Evolutionary conservation across 30 jellyfish, hydroid and myxozoan genomes (phyloP).

Genomic region (Aurelia sp.): DNA sequence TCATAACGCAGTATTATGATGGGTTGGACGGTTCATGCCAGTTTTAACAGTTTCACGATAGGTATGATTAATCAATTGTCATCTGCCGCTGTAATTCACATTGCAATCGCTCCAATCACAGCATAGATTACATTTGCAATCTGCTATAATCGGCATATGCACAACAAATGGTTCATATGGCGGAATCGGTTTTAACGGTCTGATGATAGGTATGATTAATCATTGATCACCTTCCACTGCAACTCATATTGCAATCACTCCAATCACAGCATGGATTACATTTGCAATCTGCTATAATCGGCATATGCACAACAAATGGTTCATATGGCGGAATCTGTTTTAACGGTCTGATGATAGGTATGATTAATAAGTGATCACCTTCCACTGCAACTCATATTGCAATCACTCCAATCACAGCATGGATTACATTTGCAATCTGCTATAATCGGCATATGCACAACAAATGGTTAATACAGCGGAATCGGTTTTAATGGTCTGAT

Average conservation of each 20-base stretch:
- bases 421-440: conserved; percentile 30
- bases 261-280: too few relatives aligned
- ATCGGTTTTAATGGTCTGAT: conserved; percentile 38
- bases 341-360: conserved; percentile 3
- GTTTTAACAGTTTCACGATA: conserved; percentile 25
- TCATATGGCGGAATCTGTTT: too few relatives aligned
- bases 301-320: too few relatives aligned
- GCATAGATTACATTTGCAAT: conserved; percentile 19
- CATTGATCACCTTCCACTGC: too few relatives aligned
- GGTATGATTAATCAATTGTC: neutral
- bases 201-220: neutral
- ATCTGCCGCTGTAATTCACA: conserved; percentile 20
- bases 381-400: conserved; percentile 27
- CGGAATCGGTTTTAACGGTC: conserved; percentile 47
- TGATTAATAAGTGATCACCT: neutral
- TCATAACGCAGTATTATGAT: conserved; percentile 55
- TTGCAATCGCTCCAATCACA: conserved; percentile 28
- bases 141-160: conserved; percentile 7
- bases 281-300: too few relatives aligned
- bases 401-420: conserved; percentile 21
- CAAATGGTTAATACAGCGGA: conserved; percentile 47
- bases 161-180: conserved; percentile 46
- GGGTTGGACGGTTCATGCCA: too few relatives aligned
- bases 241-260: too few relatives aligned
- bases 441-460: conserved; percentile 3